Conservation (phyloP, 2,113 vertebrate species). For the Irena cyanogastra region DNA sequence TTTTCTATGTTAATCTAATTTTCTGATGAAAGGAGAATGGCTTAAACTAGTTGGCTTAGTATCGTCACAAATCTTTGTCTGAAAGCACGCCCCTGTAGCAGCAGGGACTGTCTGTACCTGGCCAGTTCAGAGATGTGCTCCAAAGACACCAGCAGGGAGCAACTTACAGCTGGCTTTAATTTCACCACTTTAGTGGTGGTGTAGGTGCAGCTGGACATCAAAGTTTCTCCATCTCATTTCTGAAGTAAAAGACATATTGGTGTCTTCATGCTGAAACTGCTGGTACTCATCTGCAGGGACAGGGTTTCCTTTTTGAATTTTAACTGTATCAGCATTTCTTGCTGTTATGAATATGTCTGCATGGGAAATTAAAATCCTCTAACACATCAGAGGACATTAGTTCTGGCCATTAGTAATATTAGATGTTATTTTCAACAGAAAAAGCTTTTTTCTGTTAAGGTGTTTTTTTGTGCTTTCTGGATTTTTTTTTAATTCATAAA, state of each 20-base stretch:
- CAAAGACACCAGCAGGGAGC: background rate
- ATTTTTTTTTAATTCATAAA: background rate
- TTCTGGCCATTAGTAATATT: background rate
- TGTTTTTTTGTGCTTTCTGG: background rate
- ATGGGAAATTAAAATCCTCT: background rate
- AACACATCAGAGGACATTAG: background rate
- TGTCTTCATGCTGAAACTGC: background rate
- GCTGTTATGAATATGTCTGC: background rate
- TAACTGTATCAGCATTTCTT: background rate
- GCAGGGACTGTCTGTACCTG: background rate
- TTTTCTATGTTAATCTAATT: constrained; percentile 41
- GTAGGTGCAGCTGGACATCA: background rate
- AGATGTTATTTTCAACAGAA: background rate
- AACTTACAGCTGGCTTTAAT: background rate
- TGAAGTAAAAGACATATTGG: background rate
- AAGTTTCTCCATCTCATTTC: background rate
- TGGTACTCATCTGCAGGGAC: background rate
- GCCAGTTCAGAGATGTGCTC: background rate
- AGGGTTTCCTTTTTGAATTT: background rate
- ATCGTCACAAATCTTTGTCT: background rate
- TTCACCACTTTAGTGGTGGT: background rate
- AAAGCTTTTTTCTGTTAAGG: background rate
- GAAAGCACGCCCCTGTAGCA: background rate
- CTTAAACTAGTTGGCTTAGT: background rate
- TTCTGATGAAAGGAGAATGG: constrained; percentile 1